Evolutionary conservation across 2,888 invertebrate genomes (phyloP).

Genomic region (Chrysodeixis includens): DNA sequence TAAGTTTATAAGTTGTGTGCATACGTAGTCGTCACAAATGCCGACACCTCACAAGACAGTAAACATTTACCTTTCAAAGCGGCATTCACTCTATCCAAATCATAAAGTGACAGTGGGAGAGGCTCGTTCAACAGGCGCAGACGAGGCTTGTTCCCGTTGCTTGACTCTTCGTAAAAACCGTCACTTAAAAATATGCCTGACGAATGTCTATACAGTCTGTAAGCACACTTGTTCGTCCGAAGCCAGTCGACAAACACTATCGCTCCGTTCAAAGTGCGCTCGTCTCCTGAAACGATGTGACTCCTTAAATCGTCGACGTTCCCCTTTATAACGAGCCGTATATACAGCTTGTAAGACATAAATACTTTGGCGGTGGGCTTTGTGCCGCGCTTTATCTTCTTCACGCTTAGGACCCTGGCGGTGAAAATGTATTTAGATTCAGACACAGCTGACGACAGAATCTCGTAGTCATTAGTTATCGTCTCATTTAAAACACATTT

Average conservation of each 20-base stretch:
- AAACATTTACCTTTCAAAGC: slow-evolving; percentile 88
- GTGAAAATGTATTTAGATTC: slow-evolving; percentile 88
- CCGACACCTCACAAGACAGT: slow-evolving; percentile 76
- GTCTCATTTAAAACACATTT: slow-evolving; percentile 88
- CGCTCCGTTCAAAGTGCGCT: slow-evolving; percentile 82
- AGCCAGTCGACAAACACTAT: slow-evolving; percentile 86
- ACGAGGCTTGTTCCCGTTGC: slow-evolving; percentile 74
- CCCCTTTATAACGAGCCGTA: slow-evolving; percentile 84
- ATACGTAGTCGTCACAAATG: slow-evolving; percentile 64
- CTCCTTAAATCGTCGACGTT: slow-evolving; percentile 79
- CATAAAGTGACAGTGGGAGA: slow-evolving; percentile 85
- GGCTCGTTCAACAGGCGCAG: slow-evolving; percentile 86
- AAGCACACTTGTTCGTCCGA: slow-evolving; percentile 84
- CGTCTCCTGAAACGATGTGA: slow-evolving; percentile 81
- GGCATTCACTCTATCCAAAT: slow-evolving; percentile 87
- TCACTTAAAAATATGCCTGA: slow-evolving; percentile 87
- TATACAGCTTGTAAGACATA: slow-evolving; percentile 84
- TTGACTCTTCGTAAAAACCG: slow-evolving; percentile 76
- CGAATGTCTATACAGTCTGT: slow-evolving; percentile 85
- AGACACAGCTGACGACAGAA: slow-evolving; percentile 87
- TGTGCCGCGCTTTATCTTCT: slow-evolving; percentile 83
- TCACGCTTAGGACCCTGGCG: slow-evolving; percentile 84
- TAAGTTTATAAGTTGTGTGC: slow-evolving; percentile 73
- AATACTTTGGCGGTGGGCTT: slow-evolving; percentile 80
- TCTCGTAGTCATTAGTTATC: slow-evolving; percentile 89